Conservation (phyloP, 2,797 vertebrate genomes). For the Oreochromis grahami region DNA sequence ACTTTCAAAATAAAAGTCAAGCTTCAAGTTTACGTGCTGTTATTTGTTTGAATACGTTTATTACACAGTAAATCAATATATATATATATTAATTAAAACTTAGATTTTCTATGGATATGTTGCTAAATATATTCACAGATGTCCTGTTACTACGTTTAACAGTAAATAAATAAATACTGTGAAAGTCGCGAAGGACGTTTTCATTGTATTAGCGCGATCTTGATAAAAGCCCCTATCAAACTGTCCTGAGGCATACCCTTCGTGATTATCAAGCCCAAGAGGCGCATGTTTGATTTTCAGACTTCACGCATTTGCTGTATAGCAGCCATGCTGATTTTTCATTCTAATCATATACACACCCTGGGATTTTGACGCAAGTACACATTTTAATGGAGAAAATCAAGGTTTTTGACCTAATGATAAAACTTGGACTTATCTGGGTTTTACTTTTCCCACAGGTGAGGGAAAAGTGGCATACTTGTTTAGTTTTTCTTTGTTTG, state of each 20-base stretch:
- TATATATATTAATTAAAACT: rapidly evolving
- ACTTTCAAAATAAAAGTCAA: slow-evolving; percentile 25
- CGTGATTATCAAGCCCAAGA: not conserved
- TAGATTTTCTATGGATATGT: rapidly evolving
- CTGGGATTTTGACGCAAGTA: not conserved
- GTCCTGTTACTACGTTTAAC: rapidly evolving
- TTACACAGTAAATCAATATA: not conserved
- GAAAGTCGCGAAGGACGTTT: not conserved
- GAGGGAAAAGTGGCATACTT: not conserved
- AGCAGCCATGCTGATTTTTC: slow-evolving; percentile 12
- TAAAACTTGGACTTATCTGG: slow-evolving; percentile 47
- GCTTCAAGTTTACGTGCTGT: rapidly evolving
- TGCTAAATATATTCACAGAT: too few relatives aligned
- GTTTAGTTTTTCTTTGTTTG: rapidly evolving
- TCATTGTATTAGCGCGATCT: not conserved
- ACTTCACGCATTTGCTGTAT: slow-evolving; percentile 21
- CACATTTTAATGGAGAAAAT: not conserved
- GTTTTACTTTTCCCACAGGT: slow-evolving; percentile 49
- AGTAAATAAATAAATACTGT: not conserved
- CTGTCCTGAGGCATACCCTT: not conserved
- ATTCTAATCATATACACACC: slow-evolving; percentile 1
- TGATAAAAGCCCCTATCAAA: not conserved
- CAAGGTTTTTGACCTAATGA: slow-evolving; percentile 27
- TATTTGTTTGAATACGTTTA: not conserved
- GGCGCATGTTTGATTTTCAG: slow-evolving; percentile 26